These are phyloP conservation scores for Circaetus cinerascens DNA, from an alignment of 2,113 vertebrate species.

Conservation along the genomic window DNA sequence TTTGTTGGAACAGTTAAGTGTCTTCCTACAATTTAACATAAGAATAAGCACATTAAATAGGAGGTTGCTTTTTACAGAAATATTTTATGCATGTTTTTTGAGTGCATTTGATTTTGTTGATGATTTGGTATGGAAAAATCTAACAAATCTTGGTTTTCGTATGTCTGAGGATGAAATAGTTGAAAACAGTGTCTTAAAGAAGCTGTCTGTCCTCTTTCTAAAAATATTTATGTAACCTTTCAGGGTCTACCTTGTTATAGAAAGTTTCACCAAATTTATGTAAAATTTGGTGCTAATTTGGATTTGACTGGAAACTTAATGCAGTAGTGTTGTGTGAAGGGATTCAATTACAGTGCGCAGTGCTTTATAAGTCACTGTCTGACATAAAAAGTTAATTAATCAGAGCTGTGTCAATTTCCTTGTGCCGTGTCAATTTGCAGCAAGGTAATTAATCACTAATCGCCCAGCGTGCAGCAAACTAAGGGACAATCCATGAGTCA, in stretches of 20 bases:
- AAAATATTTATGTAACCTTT: not conserved
- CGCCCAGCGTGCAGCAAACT: conserved; percentile 74
- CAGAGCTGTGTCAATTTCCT: conserved; percentile 85
- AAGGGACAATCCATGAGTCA: conserved; percentile 71
- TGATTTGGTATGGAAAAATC: not conserved
- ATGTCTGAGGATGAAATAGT: not conserved
- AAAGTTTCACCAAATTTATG: not conserved
- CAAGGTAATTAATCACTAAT: conserved; percentile 89
- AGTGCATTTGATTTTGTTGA: not conserved
- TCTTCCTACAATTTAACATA: not conserved
- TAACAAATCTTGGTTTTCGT: not conserved
- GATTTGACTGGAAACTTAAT: conserved; percentile 68
- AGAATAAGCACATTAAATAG: not conserved
- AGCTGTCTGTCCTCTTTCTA: not conserved
- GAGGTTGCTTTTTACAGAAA: not conserved
- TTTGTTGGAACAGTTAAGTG: not conserved
- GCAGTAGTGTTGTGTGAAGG: conserved; percentile 65
- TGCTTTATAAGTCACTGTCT: conserved; percentile 80
- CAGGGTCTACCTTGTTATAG: not conserved
- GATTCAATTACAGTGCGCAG: conserved; percentile 77
- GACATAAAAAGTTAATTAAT: conserved; percentile 87
- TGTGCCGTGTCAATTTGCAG: conserved; percentile 82
- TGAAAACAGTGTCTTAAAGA: not conserved
- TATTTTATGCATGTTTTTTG: not conserved
- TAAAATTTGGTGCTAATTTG: conserved; percentile 67